Percentiles rank a stretch among this genome's conserved stretches.
Conservation (phyloP, 2,113 vertebrate species). For the Verasper variegatus region DNA sequence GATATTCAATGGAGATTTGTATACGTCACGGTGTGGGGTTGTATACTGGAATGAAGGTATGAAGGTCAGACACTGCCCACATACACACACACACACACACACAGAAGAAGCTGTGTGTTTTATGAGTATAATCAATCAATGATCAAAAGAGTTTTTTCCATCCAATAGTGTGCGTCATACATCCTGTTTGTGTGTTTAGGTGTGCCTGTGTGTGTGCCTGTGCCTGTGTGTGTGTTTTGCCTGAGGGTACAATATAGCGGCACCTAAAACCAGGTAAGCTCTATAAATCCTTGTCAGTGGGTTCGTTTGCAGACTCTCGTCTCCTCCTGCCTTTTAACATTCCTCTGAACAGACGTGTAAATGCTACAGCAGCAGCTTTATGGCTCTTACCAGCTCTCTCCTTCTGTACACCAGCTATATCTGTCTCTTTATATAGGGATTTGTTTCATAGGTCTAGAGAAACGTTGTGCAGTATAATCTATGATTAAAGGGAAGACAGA, state of each 20-base stretch:
- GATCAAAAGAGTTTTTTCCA: background rate
- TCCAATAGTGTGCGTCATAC: background rate
- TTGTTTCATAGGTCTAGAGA: slow-evolving; percentile 5
- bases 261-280: slow-evolving; percentile 42
- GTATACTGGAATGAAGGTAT: slow-evolving; percentile 60
- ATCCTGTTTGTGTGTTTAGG: background rate
- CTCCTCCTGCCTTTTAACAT: slow-evolving; percentile 58
- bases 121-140: background rate
- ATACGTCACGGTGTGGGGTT: slow-evolving; percentile 38
- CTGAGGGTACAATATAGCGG: slow-evolving; percentile 4
- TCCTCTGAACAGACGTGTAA: slow-evolving; percentile 51
- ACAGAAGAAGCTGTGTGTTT: too few relatives aligned
- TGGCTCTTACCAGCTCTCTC: slow-evolving; percentile 20
- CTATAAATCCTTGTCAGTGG: slow-evolving; percentile 46
- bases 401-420: slow-evolving; percentile 24
- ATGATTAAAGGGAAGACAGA: slow-evolving; percentile 3
- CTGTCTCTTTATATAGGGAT: slow-evolving; percentile 33
- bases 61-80: slow-evolving; percentile 63
- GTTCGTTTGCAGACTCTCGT: slow-evolving; percentile 36
- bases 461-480: slow-evolving; percentile 5
- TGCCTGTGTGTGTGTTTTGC: background rate
- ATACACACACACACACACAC: background rate
- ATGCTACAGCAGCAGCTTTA: slow-evolving; percentile 26
- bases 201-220: slow-evolving; percentile 5
- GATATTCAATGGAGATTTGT: slow-evolving; percentile 46